Conservation (phyloP, 2,113 vertebrate genomes). For the Sapayoa aenigma region DNA sequence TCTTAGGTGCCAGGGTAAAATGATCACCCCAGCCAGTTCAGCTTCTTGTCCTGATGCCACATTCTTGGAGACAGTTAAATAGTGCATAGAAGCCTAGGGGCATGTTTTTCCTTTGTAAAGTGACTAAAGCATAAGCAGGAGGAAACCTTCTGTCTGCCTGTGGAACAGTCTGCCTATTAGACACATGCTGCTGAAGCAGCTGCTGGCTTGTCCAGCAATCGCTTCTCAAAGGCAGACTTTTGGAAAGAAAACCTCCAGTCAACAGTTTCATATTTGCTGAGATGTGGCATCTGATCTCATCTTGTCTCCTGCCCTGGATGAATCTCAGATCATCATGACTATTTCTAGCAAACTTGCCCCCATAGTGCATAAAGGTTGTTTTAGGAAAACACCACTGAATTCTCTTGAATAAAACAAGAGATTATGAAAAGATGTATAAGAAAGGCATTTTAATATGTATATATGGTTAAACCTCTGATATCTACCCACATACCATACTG, state of each 20-base stretch:
- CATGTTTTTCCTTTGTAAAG: not conserved
- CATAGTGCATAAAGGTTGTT: not conserved
- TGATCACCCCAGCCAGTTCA: not conserved
- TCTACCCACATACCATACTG: not conserved
- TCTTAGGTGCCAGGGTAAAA: not conserved
- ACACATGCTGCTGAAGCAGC: not conserved
- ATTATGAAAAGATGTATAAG: not conserved
- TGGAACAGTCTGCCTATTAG: not conserved
- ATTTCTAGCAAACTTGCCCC: not conserved
- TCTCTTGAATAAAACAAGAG: not conserved
- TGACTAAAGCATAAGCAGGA: not conserved
- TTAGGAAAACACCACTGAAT: not conserved
- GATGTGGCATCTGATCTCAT: not conserved
- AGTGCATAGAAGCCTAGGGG: not conserved
- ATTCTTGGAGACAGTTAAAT: not conserved
- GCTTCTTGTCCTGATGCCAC: not conserved
- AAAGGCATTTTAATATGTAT: not conserved
- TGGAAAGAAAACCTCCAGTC: not conserved
- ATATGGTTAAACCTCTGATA: not conserved
- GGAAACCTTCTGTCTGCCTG: not conserved
- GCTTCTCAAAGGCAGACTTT: not conserved
- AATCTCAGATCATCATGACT: not conserved
- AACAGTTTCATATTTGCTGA: not conserved
- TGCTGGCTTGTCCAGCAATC: not conserved
- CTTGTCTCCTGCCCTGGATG: not conserved